Evolutionary conservation across 2,797 vertebrate genomes (phyloP), one percentile per base, ranked within the genome.

Genomic region (Bradypus variegatus): DNA sequence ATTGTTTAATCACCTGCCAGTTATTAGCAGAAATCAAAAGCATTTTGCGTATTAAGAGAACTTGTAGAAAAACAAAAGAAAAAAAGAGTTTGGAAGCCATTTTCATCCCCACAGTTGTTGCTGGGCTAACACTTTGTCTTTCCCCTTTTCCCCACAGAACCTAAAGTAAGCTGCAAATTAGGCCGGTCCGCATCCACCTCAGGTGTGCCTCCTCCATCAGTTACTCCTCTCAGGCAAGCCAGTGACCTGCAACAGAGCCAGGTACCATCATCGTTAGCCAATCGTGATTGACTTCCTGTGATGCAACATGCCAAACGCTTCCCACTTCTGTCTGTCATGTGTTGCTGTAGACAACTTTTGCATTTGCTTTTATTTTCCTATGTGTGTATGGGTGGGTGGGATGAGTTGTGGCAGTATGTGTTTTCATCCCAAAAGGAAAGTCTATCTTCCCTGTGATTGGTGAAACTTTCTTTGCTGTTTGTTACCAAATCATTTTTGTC

Each of bases 171-270:
- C 92, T 98, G 98, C 93, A 99, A 99, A 82, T 97, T 98, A 79
- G 97, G 98, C 90, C 98, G 98, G 33, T 99, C 99, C 67, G 98
- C 98, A 0, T 98, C 98, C 84, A 98, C 98, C 2, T 98, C 98
- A 81, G 98, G 98, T 90, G 98, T 98, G 96, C 98, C 98, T 95
- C 99, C 98, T 92, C 97, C 98, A 0, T 97, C 98, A 18, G 98
- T 98, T 36, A 98, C 98, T 70, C 99, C 99, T 94, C 98, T 99
- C 96, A 98, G 98, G 97, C 98, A 98, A 97, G 97, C 97, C 95
- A 95, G 98, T 65, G 98, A 99, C 93, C 96, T 98, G 85, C 98
- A 98, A 95, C 98, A 98, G 53, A 98, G 98, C 98, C 98, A 98
- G 98, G 98, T 98, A 98, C 97, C 96, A 94, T 97, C 96, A 95